Conservation (phyloP, 1,140 invertebrate species). For the Lasioglossum albipes region DNA sequence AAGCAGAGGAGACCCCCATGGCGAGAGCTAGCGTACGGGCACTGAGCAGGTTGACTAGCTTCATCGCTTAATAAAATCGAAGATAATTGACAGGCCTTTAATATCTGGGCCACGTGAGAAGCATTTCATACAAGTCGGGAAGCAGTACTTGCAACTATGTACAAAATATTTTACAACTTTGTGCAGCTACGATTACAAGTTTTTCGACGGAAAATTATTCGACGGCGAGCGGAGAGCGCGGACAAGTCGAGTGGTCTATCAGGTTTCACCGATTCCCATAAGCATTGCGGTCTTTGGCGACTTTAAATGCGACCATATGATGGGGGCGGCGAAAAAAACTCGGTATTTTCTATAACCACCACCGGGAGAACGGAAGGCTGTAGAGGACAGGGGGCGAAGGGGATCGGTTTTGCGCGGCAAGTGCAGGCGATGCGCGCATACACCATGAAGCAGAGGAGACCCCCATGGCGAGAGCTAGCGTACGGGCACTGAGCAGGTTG, state of each 20-base stretch:
- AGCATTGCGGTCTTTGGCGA: slow-evolving; percentile 68
- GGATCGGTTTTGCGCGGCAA: slow-evolving; percentile 64
- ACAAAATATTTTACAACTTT: too few species aligned
- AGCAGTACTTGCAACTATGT: too few species aligned
- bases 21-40: slow-evolving; percentile 63
- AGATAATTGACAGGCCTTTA: too few species aligned
- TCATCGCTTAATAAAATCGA: too few species aligned
- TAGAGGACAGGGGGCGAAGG: slow-evolving; percentile 27
- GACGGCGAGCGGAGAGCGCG: background rate
- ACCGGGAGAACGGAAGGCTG: slow-evolving; percentile 2
- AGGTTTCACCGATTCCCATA: slow-evolving; percentile 11
- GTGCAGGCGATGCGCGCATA: slow-evolving; percentile 70
- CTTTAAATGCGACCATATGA: slow-evolving; percentile 77
- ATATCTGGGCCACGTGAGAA: too few species aligned
- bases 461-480: slow-evolving; percentile 62
- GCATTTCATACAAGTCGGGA: too few species aligned
- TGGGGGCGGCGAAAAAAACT: slow-evolving; percentile 68
- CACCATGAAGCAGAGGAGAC: slow-evolving; percentile 54
- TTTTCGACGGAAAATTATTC: too few species aligned
- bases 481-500: slow-evolving; percentile 76
- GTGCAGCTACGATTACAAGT: too few species aligned
- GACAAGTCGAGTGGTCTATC: background rate
- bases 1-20: slow-evolving; percentile 62
- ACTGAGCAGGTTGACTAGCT: slow-evolving; percentile 78
- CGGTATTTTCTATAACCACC: slow-evolving; percentile 60